Evolutionary conservation across 2,797 vertebrate species (phyloP), one percentile per base, ranked within the genome.

Genomic region (Monodelphis domestica): DNA sequence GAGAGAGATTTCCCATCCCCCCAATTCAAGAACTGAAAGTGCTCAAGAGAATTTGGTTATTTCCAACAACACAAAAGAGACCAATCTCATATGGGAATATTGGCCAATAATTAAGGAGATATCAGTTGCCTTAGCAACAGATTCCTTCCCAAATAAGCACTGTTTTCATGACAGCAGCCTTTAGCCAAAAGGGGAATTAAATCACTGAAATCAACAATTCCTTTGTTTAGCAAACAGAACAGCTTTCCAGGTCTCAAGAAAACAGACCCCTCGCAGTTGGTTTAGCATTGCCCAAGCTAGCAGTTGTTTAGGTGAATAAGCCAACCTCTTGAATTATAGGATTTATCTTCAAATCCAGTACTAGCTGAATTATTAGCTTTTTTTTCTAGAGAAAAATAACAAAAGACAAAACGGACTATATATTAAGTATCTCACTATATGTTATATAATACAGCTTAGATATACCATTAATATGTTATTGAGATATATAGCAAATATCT

Each of bases 51-150:
- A 96, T 96, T 95, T 94, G 93, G 96, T 96, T 96, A 95, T 96
- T 97, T 97, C 93, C 95, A 97, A 95, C 92, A 92, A 96, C 96
- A 88, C 95, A 93, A 97, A 97, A 94, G 95, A 97, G 95, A 95
- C 94, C 95, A 96, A 96, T 95, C 96, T 97, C 96, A 96, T 96
- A 93, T 91, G 94, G 94, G 95, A 97, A 97, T 97, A 97, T 96
- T 96, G 96, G 96, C 96, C 96, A 97, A 97, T 97, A 97, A 97
- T 97, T 97, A 97, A 97, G 95, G 94, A 97, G 95, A 96, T 97
- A 96, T 95, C 97, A 96, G 97, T 97, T 97, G 96, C 97, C 97
- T 96, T 97, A 96, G 96, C 97, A 97, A 97, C 97, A 97, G 96
- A 97, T 96, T 97, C 94, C 95, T 97, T 97, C 97, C 93, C 95